phyloP scores from a whole-genome alignment of 2,888 invertebrate species.

The Amphipyra berbera region DNA sequence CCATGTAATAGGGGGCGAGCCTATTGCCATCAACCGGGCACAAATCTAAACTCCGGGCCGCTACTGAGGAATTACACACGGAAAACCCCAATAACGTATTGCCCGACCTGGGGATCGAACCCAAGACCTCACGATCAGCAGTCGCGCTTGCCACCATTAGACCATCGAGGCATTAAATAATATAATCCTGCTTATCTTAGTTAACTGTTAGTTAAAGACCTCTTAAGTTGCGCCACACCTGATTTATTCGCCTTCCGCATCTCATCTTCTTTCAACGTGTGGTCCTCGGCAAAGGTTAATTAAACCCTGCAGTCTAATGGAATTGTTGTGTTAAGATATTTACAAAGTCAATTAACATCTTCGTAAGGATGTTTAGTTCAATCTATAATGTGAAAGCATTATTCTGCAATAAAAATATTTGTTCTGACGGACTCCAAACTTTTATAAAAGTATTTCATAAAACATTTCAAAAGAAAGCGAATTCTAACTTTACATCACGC shows the following conservation, averaged over 20 bases:
- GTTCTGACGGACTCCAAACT: neutral
- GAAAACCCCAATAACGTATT: no score
- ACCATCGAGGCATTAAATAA: no score
- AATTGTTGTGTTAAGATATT: slow-evolving; percentile 27
- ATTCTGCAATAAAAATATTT: neutral
- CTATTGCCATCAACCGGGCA: no score
- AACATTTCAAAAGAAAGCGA: no score
- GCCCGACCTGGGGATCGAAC: no score
- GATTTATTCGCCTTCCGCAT: slow-evolving; percentile 1
- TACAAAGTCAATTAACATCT: slow-evolving; percentile 26
- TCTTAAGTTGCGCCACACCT: neutral
- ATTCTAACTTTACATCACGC: no score
- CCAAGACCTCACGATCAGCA: no score
- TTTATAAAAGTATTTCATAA: no score
- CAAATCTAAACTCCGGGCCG: no score
- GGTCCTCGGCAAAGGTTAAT: slow-evolving; percentile 7
- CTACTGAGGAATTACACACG: no score
- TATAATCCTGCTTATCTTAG: neutral
- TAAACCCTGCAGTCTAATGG: slow-evolving; percentile 28
- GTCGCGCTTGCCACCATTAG: no score
- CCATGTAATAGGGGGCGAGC: no score
- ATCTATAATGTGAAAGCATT: slow-evolving; percentile 27
- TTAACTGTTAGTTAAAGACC: neutral
- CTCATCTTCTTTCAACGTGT: neutral
- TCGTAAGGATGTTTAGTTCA: slow-evolving; percentile 1